Conservation (phyloP, 2,888 invertebrate genomes). For the Tinea trinotella region DNA sequence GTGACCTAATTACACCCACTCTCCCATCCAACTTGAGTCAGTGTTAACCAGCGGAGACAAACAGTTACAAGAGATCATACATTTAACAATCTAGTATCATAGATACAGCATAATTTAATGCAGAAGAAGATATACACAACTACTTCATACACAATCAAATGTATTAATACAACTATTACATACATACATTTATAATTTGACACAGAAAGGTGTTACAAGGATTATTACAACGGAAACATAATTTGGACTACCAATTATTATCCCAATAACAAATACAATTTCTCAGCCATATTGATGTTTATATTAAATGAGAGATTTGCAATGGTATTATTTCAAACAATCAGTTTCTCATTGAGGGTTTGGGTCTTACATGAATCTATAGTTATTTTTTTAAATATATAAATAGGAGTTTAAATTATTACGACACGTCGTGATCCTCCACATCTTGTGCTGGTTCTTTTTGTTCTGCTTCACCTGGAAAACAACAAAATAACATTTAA, state of each 20-base stretch:
- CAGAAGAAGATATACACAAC: not conserved
- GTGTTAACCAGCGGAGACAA: slow-evolving; percentile 4
- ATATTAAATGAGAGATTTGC: slow-evolving; percentile 5
- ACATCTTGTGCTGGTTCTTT: slow-evolving; percentile 94
- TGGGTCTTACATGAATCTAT: slow-evolving; percentile 67
- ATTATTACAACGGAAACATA: not conserved
- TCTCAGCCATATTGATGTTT: not conserved
- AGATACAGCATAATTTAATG: not conserved
- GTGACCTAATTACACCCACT: slow-evolving; percentile 15
- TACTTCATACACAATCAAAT: not conserved
- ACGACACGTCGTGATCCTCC: slow-evolving; percentile 97
- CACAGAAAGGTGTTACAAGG: not conserved
- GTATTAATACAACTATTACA: not conserved
- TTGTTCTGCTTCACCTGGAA: slow-evolving; percentile 91
- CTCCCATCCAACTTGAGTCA: not conserved
- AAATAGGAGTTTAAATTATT: slow-evolving; percentile 71
- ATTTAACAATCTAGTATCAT: not conserved
- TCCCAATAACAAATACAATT: slow-evolving; percentile 5
- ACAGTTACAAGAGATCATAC: slow-evolving; percentile 9
- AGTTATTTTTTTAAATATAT: slow-evolving; percentile 67
- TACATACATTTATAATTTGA: slow-evolving; percentile 9
- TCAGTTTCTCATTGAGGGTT: slow-evolving; percentile 38
- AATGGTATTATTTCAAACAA: slow-evolving; percentile 8
- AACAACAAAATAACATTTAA: too few species aligned
- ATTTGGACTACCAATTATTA: not conserved